Evolutionary conservation across 2,888 invertebrate genomes (phyloP), one percentile per base, ranked within the genome.

Genomic region (Xanthia icteritia): DNA sequence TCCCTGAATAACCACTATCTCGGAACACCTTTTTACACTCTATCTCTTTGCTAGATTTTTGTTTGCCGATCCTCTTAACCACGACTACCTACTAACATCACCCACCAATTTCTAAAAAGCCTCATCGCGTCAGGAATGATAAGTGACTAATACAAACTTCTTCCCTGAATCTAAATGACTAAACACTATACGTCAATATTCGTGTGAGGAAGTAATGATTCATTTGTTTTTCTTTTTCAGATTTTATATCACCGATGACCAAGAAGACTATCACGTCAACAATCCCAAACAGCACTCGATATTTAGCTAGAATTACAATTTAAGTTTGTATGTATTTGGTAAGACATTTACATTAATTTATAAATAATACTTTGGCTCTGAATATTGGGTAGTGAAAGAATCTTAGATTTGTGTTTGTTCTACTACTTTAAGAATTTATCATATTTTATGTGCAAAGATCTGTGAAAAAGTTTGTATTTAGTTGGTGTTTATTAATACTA

Each of bases 161-260:
- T 45, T 48, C 54, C 11, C 5, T 54, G 17, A 61, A 63, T 15
- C 36, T 3, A 17, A 70, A 48, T 81, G 1, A 42, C n/a, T 31
- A 42, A 45, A 17, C 15, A 23, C 17, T n/a, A 5, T 72, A 27
- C 15, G 23, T 74, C 23, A 20, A 68, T 69, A 31, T 20, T 15
- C n/a, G 17, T 60, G 51, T 45, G n/a, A 31, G 17, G 17, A n/a
- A 39, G 8, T 31, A n/a, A 39, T 83, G 36, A 65, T 39, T 61
- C 0, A 58, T 6, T 23, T 61, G 13, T 56, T 73, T 71, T 66
- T 72, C 54, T 54, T 56, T 87, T 85, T 8, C 87, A 86, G 85
- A 56, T 79, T 51, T 64, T 75, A 48, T 77, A 75, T 68, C 82
- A 75, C 27, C 76, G 79, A 69, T 87, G 79, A 85, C 48, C 45